Base-by-base conservation (phyloP, 2,888 invertebrate species). In the Drosophila testacea region DNA sequence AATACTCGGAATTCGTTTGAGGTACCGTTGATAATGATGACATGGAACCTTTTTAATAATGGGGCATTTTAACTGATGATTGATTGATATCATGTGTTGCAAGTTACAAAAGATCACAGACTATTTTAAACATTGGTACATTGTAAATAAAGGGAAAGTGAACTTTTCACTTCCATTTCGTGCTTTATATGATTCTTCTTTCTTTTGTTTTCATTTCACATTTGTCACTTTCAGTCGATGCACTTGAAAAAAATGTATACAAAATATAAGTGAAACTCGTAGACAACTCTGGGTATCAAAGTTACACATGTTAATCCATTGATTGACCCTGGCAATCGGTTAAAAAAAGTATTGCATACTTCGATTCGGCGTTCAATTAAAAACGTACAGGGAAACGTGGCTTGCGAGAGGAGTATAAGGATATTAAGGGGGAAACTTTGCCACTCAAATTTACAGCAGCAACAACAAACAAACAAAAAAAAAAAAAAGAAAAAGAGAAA, bases 301-400 rank as follows among this genome's bases (percentile, higher is more conserved):
- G 36, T 39, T 11, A 28, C 63, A 72, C 71, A n/a, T 22, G 22
- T 16, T 32, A 32, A 46, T 38, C 30, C 48, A 38, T 42, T 48
- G 39, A 41, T 42, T 38, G 48, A 39, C 22, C 44, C 39, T 32
- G 32, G 32, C 32, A 32, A 32, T 30, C 1, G 30, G 30, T 30
- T 6, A 6, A 1, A 32, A 63, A 67, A 72, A 46, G 11, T 52
- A 16, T 77, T 68, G 81, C 77, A 48, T 69, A 61, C 81, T 73
- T 78, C 10, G 30, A 54, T 62, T 69, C 77, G 13, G 13, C 38
- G 30, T 38, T 28, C 36, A 27, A 47, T 57, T 57, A 46, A 42
- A 42, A 7, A 13, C 39, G 13, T 1, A 32, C 22, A 32, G 32
- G 22, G 22, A 9, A 22, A 0, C 9, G 9, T 9, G 16, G 38